A percentile compares a stretch with the other conserved stretches of the same genome.
These are phyloP conservation scores for Philhelius pedissequus DNA, from an alignment of 2,888 invertebrate species.

Conservation along the genomic window DNA sequence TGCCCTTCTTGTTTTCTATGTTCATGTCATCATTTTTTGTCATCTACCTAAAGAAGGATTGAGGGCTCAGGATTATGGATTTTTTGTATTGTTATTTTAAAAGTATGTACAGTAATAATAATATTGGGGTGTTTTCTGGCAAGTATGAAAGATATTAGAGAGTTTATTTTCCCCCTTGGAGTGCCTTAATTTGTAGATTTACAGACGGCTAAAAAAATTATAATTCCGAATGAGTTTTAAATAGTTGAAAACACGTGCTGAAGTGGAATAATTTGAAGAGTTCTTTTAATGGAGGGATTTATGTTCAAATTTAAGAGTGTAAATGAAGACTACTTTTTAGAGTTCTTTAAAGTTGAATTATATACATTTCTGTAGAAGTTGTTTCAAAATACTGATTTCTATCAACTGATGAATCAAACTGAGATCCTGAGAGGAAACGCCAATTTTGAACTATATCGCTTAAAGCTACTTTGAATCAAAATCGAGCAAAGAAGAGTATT, in stretches of 20 bases:
- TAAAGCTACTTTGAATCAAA: too few species aligned
- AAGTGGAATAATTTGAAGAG: constrained; percentile 26
- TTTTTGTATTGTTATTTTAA: neutral
- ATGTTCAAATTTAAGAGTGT: too few species aligned
- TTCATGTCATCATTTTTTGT: constrained; percentile 50
- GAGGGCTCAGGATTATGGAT: constrained; percentile 3
- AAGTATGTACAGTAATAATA: neutral
- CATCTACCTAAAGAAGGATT: constrained; percentile 36
- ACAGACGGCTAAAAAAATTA: constrained; percentile 74
- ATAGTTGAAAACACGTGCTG: neutral
- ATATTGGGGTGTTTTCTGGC: neutral
- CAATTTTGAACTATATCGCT: too few species aligned
- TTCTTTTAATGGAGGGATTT: neutral
- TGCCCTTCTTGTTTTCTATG: constrained; percentile 69
- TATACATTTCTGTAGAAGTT: too few species aligned
- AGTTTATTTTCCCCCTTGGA: constrained; percentile 59
- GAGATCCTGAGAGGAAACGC: too few species aligned
- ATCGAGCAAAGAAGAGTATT: too few species aligned
- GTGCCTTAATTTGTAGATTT: constrained; percentile 76
- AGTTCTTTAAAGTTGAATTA: too few species aligned
- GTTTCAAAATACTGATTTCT: too few species aligned
- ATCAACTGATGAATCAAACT: too few species aligned
- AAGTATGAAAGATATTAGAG: neutral
- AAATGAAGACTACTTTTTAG: too few species aligned
- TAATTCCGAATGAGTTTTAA: neutral